Evolutionary conservation across 2,113 vertebrate genomes (phyloP), one percentile per base, ranked within the genome.

Genomic region (Scomber colias): DNA sequence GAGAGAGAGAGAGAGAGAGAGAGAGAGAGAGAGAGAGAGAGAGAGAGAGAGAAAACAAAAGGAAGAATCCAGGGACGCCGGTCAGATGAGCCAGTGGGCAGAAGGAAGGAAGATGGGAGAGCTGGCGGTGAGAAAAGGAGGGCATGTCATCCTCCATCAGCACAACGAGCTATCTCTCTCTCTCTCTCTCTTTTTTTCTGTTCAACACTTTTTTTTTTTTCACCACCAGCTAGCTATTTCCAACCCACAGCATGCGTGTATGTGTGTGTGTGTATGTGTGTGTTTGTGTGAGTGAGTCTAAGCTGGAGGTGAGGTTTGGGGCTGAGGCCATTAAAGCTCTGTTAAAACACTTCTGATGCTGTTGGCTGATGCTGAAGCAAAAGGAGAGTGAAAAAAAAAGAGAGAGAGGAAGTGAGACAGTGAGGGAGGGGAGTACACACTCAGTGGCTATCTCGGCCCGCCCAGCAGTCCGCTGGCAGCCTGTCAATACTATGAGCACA

Each of bases 331-430:
- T 99, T 99, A 99, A 99, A 99, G 96, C 95, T 95, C 97, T 99
- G 98, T 99, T 97, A 98, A 98, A 98, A 97, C 97, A 98, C 96
- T 98, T 97, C 96, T 97, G 96, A 96, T 97, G 96, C 97, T 97
- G 97, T 97, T 95, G 96, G 97, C 95, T 94, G 95, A 89, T 92
- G 95, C 95, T 93, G 79, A 82, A 88, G 85, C 84, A 87, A 86
- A 82, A 89, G 88, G 77, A 91, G 68, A 85, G 77, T 75, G 82
- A 70, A 75, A 82, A 72, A 62, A 35, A 30, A 17, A 68, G 49
- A 53, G 46, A 71, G 71, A 69, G 77, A 80, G 79, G 44, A 74
- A 85, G 89, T 71, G 89, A 90, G 87, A 81, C 69, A 57, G 85
- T 40, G 87, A 87, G 71, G 77, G 79, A 82, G 83, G 75, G 84